phyloP scores from a whole-genome alignment of 2,888 invertebrate species.

The Caenorhabditis macrosperma region DNA sequence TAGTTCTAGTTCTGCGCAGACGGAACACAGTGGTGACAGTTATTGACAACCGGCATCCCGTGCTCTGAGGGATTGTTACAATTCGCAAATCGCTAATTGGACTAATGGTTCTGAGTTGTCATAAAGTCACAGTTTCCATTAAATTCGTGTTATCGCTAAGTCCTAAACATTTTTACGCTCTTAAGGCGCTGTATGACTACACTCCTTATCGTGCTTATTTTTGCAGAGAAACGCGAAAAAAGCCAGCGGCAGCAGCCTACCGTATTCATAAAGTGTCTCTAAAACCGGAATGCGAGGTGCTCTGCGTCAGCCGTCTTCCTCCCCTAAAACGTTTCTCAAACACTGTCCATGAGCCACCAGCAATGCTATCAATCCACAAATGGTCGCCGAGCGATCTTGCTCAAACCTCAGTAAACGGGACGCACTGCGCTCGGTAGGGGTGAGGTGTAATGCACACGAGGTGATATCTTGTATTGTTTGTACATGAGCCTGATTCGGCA shows the following conservation, averaged over 20 bases:
- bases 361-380: constrained; percentile 41
- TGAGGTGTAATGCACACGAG: constrained; percentile 56
- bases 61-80: no score
- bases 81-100: no score
- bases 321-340: constrained; percentile 60
- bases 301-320: constrained; percentile 44
- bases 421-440: constrained; percentile 4
- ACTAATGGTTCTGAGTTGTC: no score
- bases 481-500: constrained; percentile 32
- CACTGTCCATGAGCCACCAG: constrained; percentile 32
- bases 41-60: no score
- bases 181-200: constrained; percentile 50
- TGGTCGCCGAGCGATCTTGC: constrained; percentile 46
- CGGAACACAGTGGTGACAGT: no score
- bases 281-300: constrained; percentile 36
- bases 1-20: no score
- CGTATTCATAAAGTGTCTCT: constrained; percentile 51
- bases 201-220: constrained; percentile 44
- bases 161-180: constrained; percentile 41
- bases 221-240: constrained; percentile 9
- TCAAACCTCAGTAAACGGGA: constrained; percentile 32
- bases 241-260: constrained; percentile 33
- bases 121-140: not conserved
- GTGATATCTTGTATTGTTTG: constrained; percentile 48
- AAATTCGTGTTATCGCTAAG: constrained; percentile 1